Evolutionary conservation across 2,888 invertebrate species (phyloP).

Genomic region (Julus scanicus): DNA sequence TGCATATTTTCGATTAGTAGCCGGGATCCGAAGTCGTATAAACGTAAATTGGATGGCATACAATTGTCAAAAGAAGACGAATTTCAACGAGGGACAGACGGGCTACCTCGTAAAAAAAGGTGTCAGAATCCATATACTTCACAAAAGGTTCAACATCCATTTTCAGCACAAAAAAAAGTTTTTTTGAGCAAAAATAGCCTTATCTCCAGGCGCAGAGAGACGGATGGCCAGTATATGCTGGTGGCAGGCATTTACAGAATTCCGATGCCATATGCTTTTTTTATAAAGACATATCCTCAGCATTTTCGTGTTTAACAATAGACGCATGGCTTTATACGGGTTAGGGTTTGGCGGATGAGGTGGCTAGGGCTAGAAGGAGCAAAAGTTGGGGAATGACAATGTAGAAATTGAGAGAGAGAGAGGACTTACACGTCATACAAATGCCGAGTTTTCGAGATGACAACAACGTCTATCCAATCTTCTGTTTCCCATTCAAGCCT

Average conservation of each 20-base stretch:
- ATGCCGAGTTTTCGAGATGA: conserved; percentile 8
- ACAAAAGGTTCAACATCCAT: neutral
- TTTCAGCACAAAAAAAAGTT: neutral
- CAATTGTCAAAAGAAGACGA: neutral
- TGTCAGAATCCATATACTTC: neutral
- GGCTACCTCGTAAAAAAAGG: neutral
- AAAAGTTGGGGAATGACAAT: conserved; percentile 24
- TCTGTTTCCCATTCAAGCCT: neutral
- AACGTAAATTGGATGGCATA: conserved; percentile 5
- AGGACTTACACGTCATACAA: conserved; percentile 16
- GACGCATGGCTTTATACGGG: neutral
- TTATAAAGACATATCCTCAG: conserved; percentile 36
- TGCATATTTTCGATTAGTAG: conserved; percentile 15
- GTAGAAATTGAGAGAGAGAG: neutral
- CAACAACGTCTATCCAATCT: conserved; percentile 16
- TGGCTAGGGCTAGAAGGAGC: neutral
- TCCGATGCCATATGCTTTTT: neutral
- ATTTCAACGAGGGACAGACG: neutral
- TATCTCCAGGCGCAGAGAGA: neutral
- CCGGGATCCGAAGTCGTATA: conserved; percentile 6
- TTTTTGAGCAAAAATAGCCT: neutral
- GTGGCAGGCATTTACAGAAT: conserved; percentile 25
- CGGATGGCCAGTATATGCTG: conserved; percentile 7
- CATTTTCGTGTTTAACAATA: conserved; percentile 19
- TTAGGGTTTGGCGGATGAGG: neutral